A percentile compares a stretch with the other conserved stretches of the same genome.
phyloP scores from a whole-genome alignment of 2,888 invertebrate genomes.

The Diloba caeruleocephala region DNA sequence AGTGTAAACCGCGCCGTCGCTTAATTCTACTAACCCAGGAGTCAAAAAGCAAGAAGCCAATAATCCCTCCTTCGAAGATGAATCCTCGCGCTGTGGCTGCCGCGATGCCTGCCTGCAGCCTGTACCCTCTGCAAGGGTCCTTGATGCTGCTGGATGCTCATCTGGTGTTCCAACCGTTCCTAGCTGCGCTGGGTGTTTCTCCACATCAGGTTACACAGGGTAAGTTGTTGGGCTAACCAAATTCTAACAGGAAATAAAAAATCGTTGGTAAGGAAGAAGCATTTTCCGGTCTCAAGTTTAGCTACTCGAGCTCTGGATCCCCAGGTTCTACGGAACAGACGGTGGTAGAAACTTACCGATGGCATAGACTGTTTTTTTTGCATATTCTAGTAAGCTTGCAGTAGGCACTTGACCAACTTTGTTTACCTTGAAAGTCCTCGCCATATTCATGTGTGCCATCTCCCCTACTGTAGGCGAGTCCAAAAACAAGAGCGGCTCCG shows the following conservation, averaged over 20 bases:
- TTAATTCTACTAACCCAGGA: constrained; percentile 69
- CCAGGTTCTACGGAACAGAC: no score
- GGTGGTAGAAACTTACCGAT: no score
- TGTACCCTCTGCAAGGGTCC: constrained; percentile 94
- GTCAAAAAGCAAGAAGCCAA: constrained; percentile 82
- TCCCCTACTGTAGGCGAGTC: constrained; percentile 56
- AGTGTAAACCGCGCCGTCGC: constrained; percentile 18
- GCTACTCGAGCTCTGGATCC: no score
- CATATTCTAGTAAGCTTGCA: no score
- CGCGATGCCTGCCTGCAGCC: constrained; percentile 90
- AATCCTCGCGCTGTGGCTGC: constrained; percentile 76
- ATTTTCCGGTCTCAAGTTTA: no score
- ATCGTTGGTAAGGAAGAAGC: no score
- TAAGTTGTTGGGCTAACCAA: constrained; percentile 32
- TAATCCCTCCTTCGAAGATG: constrained; percentile 85
- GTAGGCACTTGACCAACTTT: no score
- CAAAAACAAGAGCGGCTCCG: constrained; percentile 55
- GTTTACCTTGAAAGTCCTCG: no score
- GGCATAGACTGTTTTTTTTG: no score
- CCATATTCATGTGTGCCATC: background rate
- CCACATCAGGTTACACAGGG: constrained; percentile 93
- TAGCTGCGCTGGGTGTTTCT: constrained; percentile 96
- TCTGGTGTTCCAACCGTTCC: constrained; percentile 97
- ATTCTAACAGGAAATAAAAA: no score
- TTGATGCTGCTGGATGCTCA: constrained; percentile 96